Base-by-base conservation (phyloP, 2,888 invertebrate genomes). In the Exephanes ischioxanthus region DNA sequence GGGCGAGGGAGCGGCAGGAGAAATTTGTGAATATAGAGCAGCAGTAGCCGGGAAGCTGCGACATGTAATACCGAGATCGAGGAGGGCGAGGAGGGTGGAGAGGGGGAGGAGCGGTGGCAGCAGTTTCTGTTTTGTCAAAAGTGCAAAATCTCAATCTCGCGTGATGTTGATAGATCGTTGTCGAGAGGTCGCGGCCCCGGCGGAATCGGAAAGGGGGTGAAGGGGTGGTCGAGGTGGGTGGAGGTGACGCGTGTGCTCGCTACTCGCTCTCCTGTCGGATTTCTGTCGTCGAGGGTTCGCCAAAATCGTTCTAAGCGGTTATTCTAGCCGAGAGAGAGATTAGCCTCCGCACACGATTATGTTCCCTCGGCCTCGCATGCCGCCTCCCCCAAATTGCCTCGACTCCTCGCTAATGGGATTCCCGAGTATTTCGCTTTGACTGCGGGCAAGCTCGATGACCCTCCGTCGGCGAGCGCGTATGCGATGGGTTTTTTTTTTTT, bases 91-190 rank as follows among this genome's bases (percentile, higher is more conserved):
- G 68, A 41, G 72, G 83, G 3, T 26, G 26, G 26, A 3, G 45
- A 45, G 72, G 19, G 53, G n/a, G 53, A 53, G n/a, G 19, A 53
- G 6, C n/a, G 53, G 53, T 76, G 33, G 33, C 71, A 53, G 58
- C 71, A 84, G 81, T 89, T 89, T 71, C 86, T 86, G 88, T 76
- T 45, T 89, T 85, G 89, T 88, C 88, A 86, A 87, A 87, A 89
- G 88, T 88, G 81, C 84, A 88, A 89, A 90, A 87, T 90, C 89
- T 90, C 89, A 90, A 91, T 90, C 88, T 91, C 87, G 75, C 83
- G 72, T 90, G 89, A 89, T 87, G 89, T 87, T 89, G 90, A 91
- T 90, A 89, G 89, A 91, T 91, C 87, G 88, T 80, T 78, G 78
- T 73, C 3, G 45, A 45, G 80, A 66, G 58, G 76, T 66, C 58